Conservation (phyloP, 2,113 vertebrate species). For the Rallus limicola region DNA sequence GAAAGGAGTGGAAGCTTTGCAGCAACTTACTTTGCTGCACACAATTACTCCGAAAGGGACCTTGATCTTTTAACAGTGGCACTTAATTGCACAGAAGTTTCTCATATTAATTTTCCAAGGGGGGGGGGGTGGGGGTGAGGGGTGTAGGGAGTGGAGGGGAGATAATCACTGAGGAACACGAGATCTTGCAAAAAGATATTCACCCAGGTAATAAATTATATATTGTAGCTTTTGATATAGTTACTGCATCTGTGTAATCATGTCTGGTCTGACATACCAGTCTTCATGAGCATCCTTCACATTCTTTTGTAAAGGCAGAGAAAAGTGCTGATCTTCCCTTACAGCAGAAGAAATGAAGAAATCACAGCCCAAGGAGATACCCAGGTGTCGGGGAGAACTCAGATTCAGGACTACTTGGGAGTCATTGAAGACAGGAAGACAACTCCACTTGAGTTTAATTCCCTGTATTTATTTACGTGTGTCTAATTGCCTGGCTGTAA, state of each 20-base stretch:
- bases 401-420: background rate
- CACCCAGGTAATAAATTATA: background rate
- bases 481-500: background rate
- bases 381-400: background rate
- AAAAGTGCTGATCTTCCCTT: background rate
- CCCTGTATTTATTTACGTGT: background rate
- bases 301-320: background rate
- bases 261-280: background rate
- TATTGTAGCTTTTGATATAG: background rate
- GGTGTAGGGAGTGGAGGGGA: background rate
- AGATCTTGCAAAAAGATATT: background rate
- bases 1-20: background rate
- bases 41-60: background rate
- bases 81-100: background rate
- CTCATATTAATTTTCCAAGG: background rate
- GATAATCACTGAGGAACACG: background rate
- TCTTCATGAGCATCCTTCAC: background rate
- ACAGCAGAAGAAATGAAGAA: background rate
- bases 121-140: background rate
- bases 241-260: background rate
- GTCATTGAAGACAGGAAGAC: background rate
- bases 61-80: background rate
- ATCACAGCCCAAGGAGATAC: background rate
- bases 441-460: background rate
- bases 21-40: background rate